Base-by-base conservation (phyloP, 2,113 vertebrate genomes). In the Xerus inauris region DNA sequence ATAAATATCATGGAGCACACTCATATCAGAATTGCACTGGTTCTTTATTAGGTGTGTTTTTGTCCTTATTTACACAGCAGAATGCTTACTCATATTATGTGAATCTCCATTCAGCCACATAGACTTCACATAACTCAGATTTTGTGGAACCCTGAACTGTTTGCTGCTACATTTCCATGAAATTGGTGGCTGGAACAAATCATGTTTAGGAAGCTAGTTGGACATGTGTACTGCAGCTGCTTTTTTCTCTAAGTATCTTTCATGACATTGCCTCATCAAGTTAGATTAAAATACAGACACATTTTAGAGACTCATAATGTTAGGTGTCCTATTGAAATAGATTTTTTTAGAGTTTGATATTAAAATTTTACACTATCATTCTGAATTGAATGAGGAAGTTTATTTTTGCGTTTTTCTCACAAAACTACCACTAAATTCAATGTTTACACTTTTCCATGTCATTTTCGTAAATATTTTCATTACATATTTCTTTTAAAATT, bases 221-320 rank as follows among this genome's bases (percentile, higher is more conserved):
- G 90, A 67, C 10, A 32, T 64, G 77, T 11, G 75, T n/a, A 83
- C 17, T 69, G 49, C 1, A 71, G 40, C 11, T 84, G 47, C 10
- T 24, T 1, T 51, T 79, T 51, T 28, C 65, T 47, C 79, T 51
- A 26, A 76, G 80, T 64, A 47, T 81, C 28, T 14, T 64, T 54
- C 65, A 19, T 49, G 80, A 38, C 42, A 20, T 24, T 83, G 17
- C 8, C 40, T 91, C 73, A 64, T 72, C 77, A 73, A 38, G 6
- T 91, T 73, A 80, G 54, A 87, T 30, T 51, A 77, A 95, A 87
- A 95, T 54, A 67, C 32, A 62, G 26, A 12, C 71, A 84, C 40
- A 85, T 95, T 87, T 84, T 42, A 24, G 40, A 87, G 71, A 40
- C 19, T n/a, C 30, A 85, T 47, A 57, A 73, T 12, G 42, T 72